Conservation (phyloP, 2,888 invertebrate species). For the Metalampra italica region DNA sequence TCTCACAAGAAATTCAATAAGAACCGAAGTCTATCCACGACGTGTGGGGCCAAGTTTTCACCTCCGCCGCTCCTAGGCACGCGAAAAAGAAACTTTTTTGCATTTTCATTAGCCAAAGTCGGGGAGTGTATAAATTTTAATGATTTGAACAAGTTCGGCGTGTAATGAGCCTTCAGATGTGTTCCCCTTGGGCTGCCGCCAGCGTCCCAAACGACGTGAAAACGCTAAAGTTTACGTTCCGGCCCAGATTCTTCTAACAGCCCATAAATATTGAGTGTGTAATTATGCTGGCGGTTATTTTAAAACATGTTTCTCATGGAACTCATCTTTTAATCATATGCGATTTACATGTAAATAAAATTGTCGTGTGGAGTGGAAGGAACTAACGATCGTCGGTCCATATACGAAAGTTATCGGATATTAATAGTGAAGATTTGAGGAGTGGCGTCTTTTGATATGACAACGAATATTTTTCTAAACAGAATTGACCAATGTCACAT, state of each 20-base stretch:
- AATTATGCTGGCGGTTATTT: conserved; percentile 20
- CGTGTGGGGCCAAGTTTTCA: neutral
- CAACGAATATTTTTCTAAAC: too few relatives aligned
- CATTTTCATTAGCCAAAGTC: conserved; percentile 55
- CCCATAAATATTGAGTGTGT: conserved; percentile 28
- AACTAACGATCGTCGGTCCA: too few relatives aligned
- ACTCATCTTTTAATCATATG: conserved; percentile 1
- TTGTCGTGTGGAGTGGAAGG: neutral
- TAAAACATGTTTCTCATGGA: conserved; percentile 4
- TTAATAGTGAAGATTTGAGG: too few relatives aligned
- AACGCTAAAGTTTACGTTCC: conserved; percentile 9
- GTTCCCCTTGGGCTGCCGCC: conserved; percentile 20
- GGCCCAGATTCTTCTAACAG: conserved; percentile 26
- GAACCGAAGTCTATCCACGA: too few relatives aligned
- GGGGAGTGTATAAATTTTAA: conserved; percentile 61
- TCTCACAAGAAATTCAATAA: too few relatives aligned
- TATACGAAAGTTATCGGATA: too few relatives aligned
- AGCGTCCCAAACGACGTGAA: conserved; percentile 14
- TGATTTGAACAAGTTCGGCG: conserved; percentile 56
- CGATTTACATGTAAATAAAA: conserved; percentile 1
- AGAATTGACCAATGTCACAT: too few relatives aligned
- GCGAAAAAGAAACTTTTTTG: conserved; percentile 33
- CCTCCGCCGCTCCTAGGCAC: neutral
- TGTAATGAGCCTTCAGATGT: conserved; percentile 53
- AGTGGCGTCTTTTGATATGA: too few relatives aligned